Evolutionary conservation across 2,113 vertebrate genomes (phyloP).

Genomic region (Pteronura brasiliensis): DNA sequence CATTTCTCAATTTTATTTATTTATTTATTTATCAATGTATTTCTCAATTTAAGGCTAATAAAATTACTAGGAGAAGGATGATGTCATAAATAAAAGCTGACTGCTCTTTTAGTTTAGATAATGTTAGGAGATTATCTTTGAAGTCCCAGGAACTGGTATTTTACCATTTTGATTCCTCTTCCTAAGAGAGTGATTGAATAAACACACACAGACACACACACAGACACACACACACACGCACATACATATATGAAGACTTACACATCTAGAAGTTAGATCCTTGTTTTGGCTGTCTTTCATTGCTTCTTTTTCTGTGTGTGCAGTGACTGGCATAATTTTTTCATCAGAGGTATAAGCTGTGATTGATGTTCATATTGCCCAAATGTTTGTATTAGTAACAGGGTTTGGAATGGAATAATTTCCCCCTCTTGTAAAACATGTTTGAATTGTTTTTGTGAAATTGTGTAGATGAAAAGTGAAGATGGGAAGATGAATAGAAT

Average conservation of each 20-base stretch:
- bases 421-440: background rate
- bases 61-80: background rate
- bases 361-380: background rate
- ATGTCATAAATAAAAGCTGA: background rate
- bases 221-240: background rate
- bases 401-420: background rate
- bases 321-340: background rate
- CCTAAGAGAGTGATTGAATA: background rate
- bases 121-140: background rate
- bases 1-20: background rate
- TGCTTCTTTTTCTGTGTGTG: background rate
- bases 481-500: background rate
- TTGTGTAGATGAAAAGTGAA: background rate
- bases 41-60: background rate
- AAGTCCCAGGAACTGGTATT: background rate
- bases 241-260: background rate
- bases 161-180: background rate
- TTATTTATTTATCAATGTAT: background rate
- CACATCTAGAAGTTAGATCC: background rate
- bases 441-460: background rate
- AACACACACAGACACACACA: background rate
- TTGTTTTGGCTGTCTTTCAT: background rate
- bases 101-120: background rate
- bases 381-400: background rate
- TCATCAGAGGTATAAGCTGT: background rate